These are phyloP conservation scores for Altica lythri DNA, from an alignment of 2,888 invertebrate species.

Conservation along the genomic window DNA sequence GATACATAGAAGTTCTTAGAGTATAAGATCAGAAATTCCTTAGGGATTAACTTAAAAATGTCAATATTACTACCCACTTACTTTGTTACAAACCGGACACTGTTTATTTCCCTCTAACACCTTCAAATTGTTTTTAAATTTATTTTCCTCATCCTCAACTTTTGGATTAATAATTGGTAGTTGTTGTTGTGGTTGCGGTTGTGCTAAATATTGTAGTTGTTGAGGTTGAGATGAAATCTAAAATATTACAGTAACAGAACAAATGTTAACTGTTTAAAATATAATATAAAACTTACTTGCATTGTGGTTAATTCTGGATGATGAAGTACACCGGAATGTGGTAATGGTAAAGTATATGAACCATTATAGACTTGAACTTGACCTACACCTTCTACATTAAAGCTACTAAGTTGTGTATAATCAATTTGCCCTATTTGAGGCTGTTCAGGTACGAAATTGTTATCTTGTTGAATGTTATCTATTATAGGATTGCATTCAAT, in stretches of 20 bases:
- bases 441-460: constrained; percentile 40
- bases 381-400: constrained; percentile 48
- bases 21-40: too few species aligned
- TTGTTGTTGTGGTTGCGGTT: too few species aligned
- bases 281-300: constrained; percentile 16
- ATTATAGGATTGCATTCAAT: constrained; percentile 51
- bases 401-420: constrained; percentile 49
- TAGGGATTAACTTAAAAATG: too few species aligned
- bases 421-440: constrained; percentile 48
- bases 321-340: constrained; percentile 37
- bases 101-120: too few species aligned
- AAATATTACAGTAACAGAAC: background rate
- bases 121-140: too few species aligned
- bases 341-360: constrained; percentile 51
- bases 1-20: too few species aligned
- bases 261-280: background rate
- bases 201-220: too few species aligned
- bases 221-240: constrained; percentile 32
- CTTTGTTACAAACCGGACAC: too few species aligned
- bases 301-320: constrained; percentile 31
- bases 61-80: too few species aligned
- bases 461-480: constrained; percentile 45
- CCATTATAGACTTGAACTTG: constrained; percentile 51
- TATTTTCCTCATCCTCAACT: too few species aligned
- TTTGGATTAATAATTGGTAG: too few species aligned